Conservation (phyloP, 2,797 vertebrate genomes). For the Trichosurus vulpecula region DNA sequence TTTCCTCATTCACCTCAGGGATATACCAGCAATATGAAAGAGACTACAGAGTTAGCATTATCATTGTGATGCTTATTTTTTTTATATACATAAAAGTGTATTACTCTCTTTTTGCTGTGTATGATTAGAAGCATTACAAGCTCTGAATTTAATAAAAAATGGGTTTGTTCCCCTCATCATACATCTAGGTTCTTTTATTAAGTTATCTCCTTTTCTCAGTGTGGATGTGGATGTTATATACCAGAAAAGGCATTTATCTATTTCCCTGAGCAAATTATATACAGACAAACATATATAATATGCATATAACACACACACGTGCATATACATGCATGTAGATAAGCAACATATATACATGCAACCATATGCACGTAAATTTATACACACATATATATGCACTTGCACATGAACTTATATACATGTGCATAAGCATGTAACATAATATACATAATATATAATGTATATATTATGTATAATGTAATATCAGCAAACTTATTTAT, state of each 20-base stretch:
- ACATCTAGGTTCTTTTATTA: background rate
- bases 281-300: background rate
- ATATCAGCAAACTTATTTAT: no score
- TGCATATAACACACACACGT: background rate
- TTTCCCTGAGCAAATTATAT: background rate
- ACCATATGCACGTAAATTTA: background rate
- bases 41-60: constrained; percentile 3
- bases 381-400: background rate
- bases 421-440: background rate
- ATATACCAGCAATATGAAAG: background rate
- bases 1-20: background rate
- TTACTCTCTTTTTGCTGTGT: background rate
- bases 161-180: background rate
- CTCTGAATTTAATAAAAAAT: background rate
- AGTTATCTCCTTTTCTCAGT: background rate
- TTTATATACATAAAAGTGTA: background rate
- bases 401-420: no score
- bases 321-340: background rate
- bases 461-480: background rate
- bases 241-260: background rate
- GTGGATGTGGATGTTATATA: background rate
- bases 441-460: background rate
- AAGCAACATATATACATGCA: background rate
- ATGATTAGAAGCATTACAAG: background rate
- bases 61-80: background rate